These are phyloP conservation scores for Lacerta agilis DNA, from an alignment of 2,797 vertebrate genomes.

Conservation along the genomic window DNA sequence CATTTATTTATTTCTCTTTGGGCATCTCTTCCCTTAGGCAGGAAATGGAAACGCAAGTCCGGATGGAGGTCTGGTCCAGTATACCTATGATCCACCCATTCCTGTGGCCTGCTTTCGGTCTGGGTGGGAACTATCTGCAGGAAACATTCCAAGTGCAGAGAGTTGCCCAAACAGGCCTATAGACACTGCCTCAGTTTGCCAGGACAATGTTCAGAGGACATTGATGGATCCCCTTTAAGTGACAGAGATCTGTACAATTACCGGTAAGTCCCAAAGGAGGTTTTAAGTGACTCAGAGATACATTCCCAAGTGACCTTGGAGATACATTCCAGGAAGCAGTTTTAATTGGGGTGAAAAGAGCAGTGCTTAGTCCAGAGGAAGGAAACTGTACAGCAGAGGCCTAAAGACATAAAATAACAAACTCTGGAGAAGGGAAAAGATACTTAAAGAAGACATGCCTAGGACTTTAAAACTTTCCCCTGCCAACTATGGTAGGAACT, in stretches of 20 bases:
- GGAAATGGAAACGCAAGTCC: conserved; percentile 16
- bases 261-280: background rate
- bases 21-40: background rate
- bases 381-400: background rate
- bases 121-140: background rate
- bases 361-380: background rate
- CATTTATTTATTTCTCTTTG: conserved; percentile 18
- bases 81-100: conserved; percentile 10
- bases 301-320: no score
- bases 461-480: no score
- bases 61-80: conserved; percentile 3
- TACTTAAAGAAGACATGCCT: background rate
- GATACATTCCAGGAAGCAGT: background rate
- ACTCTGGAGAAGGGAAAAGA: background rate
- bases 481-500: no score
- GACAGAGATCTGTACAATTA: background rate
- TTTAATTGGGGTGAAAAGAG: background rate
- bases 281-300: background rate
- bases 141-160: background rate
- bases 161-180: background rate
- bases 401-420: background rate
- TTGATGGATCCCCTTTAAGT: background rate
- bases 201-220: background rate
- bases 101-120: background rate
- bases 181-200: background rate